phyloP scores from a whole-genome alignment of 2,888 invertebrate genomes.

The Epicampocera succincta region DNA sequence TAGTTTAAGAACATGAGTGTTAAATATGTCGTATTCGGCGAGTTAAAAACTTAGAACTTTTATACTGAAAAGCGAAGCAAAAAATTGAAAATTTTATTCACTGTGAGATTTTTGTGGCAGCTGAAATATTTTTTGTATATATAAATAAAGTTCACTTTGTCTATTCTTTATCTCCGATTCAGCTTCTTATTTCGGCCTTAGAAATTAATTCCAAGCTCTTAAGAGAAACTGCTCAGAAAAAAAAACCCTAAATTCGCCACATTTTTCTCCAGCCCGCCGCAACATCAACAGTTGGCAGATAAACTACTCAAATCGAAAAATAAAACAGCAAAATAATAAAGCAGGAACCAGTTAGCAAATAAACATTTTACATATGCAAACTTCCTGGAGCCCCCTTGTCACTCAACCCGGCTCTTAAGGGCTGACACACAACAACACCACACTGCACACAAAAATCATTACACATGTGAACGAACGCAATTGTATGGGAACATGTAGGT shows the following conservation, averaged over 20 bases:
- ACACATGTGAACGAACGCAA: conserved; percentile 52
- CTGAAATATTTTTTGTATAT: too few species aligned
- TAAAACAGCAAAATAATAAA: conserved; percentile 3
- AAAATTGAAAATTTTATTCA: too few species aligned
- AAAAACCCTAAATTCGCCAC: conserved; percentile 35
- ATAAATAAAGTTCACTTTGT: too few species aligned
- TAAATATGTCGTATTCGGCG: too few species aligned
- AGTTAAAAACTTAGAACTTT: too few species aligned
- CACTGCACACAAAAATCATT: conserved; percentile 25
- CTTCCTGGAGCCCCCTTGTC: conserved; percentile 26
- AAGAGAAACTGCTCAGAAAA: neutral
- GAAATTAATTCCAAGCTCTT: neutral
- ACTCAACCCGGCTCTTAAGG: neutral
- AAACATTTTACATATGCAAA: conserved; percentile 65
- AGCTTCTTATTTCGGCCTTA: too few species aligned
- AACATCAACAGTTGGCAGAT: conserved; percentile 62
- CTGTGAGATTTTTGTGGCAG: too few species aligned
- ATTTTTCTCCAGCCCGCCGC: neutral
- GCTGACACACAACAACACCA: neutral
- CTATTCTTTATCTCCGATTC: too few species aligned
- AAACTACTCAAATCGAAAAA: conserved; percentile 29
- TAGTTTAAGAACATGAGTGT: too few species aligned
- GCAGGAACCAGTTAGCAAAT: conserved; percentile 62
- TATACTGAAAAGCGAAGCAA: too few species aligned
- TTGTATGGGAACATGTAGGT: conserved; percentile 23